These are phyloP conservation scores for Machaerirhynchus nigripectus DNA, from an alignment of 2,113 vertebrate genomes.

Conservation along the genomic window DNA sequence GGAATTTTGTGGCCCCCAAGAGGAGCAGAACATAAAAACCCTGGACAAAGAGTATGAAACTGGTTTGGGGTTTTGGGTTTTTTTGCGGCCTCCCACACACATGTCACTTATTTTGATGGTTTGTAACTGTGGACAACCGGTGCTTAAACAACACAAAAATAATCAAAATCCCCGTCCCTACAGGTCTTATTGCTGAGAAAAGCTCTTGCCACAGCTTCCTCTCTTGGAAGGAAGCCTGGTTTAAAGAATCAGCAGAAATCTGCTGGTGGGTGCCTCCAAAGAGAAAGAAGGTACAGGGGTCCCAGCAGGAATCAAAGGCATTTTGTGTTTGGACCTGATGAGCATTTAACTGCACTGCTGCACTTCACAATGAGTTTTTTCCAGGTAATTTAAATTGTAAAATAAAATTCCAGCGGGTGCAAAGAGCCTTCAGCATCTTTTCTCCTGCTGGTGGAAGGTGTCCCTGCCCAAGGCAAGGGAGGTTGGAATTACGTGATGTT, in stretches of 20 bases:
- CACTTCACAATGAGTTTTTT: neutral
- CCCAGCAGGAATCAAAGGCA: neutral
- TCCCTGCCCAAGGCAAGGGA: too few species aligned
- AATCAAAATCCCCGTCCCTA: neutral
- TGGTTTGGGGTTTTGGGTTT: neutral
- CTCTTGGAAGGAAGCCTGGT: neutral
- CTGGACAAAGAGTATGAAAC: neutral
- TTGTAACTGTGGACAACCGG: neutral
- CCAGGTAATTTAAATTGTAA: neutral
- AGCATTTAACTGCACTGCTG: neutral
- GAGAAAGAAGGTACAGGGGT: neutral
- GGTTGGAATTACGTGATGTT: neutral
- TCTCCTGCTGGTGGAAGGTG: neutral
- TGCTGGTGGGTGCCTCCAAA: neutral
- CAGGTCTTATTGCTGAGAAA: conserved; percentile 13
- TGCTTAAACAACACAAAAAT: neutral
- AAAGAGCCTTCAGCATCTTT: neutral
- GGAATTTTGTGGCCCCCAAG: neutral
- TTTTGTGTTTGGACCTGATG: neutral
- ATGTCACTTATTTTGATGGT: neutral
- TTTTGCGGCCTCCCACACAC: neutral
- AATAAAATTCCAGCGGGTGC: neutral
- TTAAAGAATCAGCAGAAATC: neutral
- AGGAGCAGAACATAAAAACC: neutral
- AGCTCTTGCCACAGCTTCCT: neutral